A percentile compares a stretch with the other conserved stretches of the same genome.
phyloP scores from a whole-genome alignment of 2,113 vertebrate species.

The Ranitomeya imitator region DNA sequence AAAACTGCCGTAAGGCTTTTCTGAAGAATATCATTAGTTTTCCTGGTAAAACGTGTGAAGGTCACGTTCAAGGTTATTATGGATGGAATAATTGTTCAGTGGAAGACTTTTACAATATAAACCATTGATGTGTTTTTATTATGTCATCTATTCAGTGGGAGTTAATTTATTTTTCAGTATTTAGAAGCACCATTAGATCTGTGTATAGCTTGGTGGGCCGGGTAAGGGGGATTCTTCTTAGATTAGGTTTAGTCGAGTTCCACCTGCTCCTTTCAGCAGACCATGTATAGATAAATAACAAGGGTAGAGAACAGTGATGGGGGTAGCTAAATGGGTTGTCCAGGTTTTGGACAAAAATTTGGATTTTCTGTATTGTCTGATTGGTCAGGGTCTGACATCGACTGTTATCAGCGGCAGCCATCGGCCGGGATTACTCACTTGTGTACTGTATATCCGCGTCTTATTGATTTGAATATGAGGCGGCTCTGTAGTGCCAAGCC shows the following conservation, averaged over 20 bases:
- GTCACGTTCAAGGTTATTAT: conserved; percentile 4
- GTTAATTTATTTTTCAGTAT: background rate
- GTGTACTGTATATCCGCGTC: no score
- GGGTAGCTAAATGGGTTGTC: no score
- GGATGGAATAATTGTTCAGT: conserved; percentile 19
- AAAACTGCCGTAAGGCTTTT: conserved; percentile 7
- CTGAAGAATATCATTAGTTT: conserved; percentile 28
- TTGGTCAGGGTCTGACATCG: no score
- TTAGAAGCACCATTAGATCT: background rate
- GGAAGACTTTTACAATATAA: background rate
- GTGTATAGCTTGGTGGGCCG: background rate
- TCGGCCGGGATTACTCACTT: no score
- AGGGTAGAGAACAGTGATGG: no score
- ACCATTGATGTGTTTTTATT: background rate
- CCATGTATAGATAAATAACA: no score
- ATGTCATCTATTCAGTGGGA: background rate
- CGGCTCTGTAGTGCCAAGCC: no score
- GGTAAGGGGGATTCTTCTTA: background rate
- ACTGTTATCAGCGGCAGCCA: no score
- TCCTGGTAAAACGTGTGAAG: background rate
- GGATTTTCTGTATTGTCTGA: no score
- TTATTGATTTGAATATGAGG: no score
- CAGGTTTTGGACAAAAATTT: no score
- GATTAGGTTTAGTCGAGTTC: background rate
- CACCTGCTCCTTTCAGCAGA: no score